phyloP scores from a whole-genome alignment of 2,888 invertebrate genomes.

The Lucinisca nassula region DNA sequence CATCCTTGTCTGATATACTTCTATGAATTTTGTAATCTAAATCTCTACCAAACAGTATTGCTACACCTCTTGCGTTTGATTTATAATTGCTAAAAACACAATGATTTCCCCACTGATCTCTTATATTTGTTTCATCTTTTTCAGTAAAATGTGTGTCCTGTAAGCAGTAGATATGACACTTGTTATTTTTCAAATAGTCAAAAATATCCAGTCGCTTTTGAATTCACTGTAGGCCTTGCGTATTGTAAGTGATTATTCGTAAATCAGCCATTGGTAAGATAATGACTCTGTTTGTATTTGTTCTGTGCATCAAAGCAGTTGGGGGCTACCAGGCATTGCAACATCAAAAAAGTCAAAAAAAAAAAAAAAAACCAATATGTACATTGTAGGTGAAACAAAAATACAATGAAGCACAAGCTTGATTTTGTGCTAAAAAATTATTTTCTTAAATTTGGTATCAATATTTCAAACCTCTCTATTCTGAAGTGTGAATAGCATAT shows the following conservation, averaged over 20 bases:
- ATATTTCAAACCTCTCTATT: no score
- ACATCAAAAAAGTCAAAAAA: no score
- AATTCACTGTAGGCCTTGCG: background rate
- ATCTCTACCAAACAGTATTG: slow-evolving; percentile 12
- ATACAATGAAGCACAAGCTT: no score
- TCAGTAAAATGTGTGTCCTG: slow-evolving; percentile 18
- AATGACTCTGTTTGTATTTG: no score
- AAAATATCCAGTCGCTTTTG: slow-evolving; percentile 9
- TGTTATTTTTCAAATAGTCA: background rate
- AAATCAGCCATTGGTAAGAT: slow-evolving; percentile 2
- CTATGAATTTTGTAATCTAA: background rate
- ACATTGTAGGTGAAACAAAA: no score
- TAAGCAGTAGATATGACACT: slow-evolving; percentile 15
- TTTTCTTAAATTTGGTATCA: no score
- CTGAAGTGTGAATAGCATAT: no score
- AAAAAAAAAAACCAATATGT: no score
- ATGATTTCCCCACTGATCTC: background rate
- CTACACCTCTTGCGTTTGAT: slow-evolving; percentile 15
- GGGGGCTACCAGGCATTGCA: no score
- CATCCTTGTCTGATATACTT: background rate
- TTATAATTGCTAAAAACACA: background rate
- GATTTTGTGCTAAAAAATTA: no score
- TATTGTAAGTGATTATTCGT: background rate
- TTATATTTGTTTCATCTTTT: background rate
- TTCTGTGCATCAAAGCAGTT: no score